Percentiles rank a stretch among this genome's conserved stretches.
Evolutionary conservation across 2,113 vertebrate genomes (phyloP).

Genomic region (Xiphias gladius): DNA sequence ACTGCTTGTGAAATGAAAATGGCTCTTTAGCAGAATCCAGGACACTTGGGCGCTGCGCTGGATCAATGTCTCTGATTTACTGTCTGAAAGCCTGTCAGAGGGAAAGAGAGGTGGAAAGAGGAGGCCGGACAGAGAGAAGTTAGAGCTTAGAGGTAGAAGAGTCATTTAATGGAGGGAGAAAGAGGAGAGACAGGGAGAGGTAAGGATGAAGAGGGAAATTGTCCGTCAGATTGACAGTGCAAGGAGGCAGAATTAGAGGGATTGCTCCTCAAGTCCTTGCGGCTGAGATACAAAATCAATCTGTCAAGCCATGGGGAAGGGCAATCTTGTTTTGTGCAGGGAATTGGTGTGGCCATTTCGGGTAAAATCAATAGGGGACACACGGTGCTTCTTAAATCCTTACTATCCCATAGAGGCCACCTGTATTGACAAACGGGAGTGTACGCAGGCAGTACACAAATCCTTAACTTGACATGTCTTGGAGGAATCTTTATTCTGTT

Average conservation of each 20-base stretch:
- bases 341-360: slow-evolving; percentile 67
- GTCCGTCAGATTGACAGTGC: slow-evolving; percentile 69
- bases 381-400: slow-evolving; percentile 74
- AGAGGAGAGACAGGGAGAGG: slow-evolving; percentile 51
- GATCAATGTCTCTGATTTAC: slow-evolving; percentile 89
- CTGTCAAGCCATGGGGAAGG: slow-evolving; percentile 71
- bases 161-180: slow-evolving; percentile 77
- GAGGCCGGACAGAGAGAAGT: slow-evolving; percentile 54
- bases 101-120: slow-evolving; percentile 50
- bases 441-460: slow-evolving; percentile 52
- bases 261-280: slow-evolving; percentile 73
- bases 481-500: slow-evolving; percentile 42
- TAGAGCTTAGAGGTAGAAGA: slow-evolving; percentile 70
- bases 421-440: slow-evolving; percentile 60
- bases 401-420: slow-evolving; percentile 61
- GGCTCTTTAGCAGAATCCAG: slow-evolving; percentile 88
- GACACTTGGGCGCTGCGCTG: slow-evolving; percentile 83
- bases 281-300: slow-evolving; percentile 76
- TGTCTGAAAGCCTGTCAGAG: slow-evolving; percentile 88
- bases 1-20: slow-evolving; percentile 89
- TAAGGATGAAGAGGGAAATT: slow-evolving; percentile 72
- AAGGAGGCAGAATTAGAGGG: slow-evolving; percentile 66
- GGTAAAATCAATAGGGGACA: slow-evolving; percentile 76
- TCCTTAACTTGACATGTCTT: slow-evolving; percentile 60
- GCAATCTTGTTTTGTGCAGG: slow-evolving; percentile 71